A percentile compares a stretch with the other conserved stretches of the same genome.
phyloP scores from a whole-genome alignment of 1,140 invertebrate genomes.

The Caligus rogercresseyi region DNA sequence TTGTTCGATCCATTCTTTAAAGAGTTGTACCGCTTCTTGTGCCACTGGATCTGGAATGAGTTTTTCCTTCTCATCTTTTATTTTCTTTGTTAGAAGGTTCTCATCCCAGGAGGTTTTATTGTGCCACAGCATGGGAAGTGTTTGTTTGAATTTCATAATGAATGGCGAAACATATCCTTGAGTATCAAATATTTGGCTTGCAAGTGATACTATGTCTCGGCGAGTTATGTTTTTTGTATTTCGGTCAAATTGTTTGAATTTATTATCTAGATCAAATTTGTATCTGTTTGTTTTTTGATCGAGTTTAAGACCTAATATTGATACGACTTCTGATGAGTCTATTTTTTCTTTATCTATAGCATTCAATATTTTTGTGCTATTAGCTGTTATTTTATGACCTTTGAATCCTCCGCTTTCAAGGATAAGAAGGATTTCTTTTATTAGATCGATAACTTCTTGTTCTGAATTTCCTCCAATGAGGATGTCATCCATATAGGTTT shows the following conservation, averaged over 20 bases:
- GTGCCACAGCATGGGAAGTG: not conserved
- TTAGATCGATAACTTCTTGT: not conserved
- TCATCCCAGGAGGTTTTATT: conserved; percentile 1
- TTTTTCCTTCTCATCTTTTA: not conserved
- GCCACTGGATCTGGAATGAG: not conserved
- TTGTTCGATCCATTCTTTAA: conserved; percentile 6
- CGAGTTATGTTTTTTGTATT: not conserved
- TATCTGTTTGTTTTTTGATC: not conserved
- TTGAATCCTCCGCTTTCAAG: not conserved
- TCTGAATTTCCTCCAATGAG: not conserved
- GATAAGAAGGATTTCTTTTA: not conserved
- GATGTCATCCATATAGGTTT: conserved; percentile 4
- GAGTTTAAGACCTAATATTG: not conserved
- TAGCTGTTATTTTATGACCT: conserved; percentile 3
- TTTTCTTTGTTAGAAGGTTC: conserved; percentile 1
- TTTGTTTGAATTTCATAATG: not conserved
- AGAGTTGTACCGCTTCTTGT: not conserved
- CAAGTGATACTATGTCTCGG: not conserved
- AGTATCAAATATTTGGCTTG: conserved; percentile 5
- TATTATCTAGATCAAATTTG: conserved; percentile 7
- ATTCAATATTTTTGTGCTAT: not conserved
- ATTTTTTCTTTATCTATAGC: not conserved
- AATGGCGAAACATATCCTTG: conserved; percentile 1
- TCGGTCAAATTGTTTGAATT: conserved; percentile 5
- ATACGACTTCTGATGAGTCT: not conserved